Evolutionary conservation across 2,113 vertebrate species (phyloP), one percentile per base, ranked within the genome.

Genomic region (Tinamus guttatus): DNA sequence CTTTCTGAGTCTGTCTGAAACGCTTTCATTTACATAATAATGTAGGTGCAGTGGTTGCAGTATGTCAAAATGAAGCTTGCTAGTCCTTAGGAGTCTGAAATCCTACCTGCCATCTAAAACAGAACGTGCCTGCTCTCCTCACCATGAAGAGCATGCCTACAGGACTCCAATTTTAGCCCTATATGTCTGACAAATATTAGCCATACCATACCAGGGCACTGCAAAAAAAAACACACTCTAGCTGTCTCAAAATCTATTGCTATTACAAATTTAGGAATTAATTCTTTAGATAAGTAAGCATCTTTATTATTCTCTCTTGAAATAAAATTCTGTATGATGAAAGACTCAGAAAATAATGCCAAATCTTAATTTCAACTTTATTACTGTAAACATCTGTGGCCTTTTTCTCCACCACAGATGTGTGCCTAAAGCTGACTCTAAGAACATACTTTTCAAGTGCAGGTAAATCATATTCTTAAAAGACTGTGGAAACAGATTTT

Each of bases 1-100:
- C 63, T 94, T 95, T 85, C 59, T 84, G 82, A 96, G 65, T 41
- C 19, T 32, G 85, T 92, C 70, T 96, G 80, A 90, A 90, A 83
- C 77, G n/a, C 92, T 89, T 83, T 81, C 68, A 84, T 93, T 91
- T 71, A 36, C 70, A 8, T 89, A 90, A 41, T 92, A 94, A 89
- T 67, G 27, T 91, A 94, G 60, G 34, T 69, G 83, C 34, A 74
- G 52, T 80, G 30, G 71, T 70, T 90, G 73, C 74, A 51, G 24
- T 85, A 78, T 65, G 73, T 71, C 60, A 95, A 91, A 95, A 75
- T 78, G n/a, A 41, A 79, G 10, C 36, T 85, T 94, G 41, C 76
- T 92, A 30, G 47, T 94, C 87, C 84, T 82, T 85, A 94, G 78
- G 84, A 85, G 41, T 45, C 14, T 58, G 73, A 87, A 76, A 76